phyloP scores from a whole-genome alignment of 2,113 vertebrate species.

The Cyprinodon brontotheroides region DNA sequence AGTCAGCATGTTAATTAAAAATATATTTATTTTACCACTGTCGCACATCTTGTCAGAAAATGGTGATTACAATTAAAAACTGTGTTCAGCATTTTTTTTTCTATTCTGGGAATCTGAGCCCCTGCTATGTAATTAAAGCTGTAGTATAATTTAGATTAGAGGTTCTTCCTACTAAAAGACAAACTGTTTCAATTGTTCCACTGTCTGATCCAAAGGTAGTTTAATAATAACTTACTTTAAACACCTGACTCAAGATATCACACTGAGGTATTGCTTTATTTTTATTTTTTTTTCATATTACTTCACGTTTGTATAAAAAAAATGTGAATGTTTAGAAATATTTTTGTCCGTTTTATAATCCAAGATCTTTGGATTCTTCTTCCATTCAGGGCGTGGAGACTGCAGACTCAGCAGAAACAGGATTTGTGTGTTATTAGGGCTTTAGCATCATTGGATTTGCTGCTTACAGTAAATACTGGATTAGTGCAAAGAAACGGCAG shows the following conservation, averaged over 20 bases:
- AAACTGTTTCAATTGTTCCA: conserved; percentile 33
- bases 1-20: conserved; percentile 80
- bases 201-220: conserved; percentile 27
- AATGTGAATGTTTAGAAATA: conserved; percentile 9
- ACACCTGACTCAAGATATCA: neutral
- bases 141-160: conserved; percentile 60
- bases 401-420: conserved; percentile 48
- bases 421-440: conserved; percentile 42
- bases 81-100: conserved; percentile 58
- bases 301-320: conserved; percentile 24
- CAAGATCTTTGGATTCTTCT: conserved; percentile 18
- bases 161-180: conserved; percentile 52
- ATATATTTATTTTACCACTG: conserved; percentile 79
- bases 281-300: neutral
- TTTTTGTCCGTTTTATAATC: neutral
- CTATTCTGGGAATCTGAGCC: conserved; percentile 54
- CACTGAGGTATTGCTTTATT: neutral
- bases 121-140: conserved; percentile 72
- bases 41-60: conserved; percentile 60
- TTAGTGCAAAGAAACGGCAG: conserved; percentile 40
- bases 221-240: conserved; percentile 13
- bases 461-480: conserved; percentile 47
- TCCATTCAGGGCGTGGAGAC: conserved; percentile 7
- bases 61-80: conserved; percentile 76
- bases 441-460: conserved; percentile 47